These are phyloP conservation scores for Tinea trinotella DNA, from an alignment of 2,888 invertebrate genomes.

Conservation along the genomic window DNA sequence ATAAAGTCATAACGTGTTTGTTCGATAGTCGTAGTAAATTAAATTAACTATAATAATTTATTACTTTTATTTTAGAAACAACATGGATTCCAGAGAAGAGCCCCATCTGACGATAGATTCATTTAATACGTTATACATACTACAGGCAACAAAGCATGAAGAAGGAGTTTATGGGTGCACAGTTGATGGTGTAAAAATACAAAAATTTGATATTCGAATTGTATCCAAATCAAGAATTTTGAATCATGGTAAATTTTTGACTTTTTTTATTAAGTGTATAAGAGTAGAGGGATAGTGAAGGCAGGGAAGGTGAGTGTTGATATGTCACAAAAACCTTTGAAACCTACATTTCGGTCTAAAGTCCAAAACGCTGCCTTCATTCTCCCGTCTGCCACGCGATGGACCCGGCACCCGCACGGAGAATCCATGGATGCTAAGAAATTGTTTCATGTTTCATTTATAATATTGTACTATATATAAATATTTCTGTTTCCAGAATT, in stretches of 20 bases:
- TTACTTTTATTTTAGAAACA: conserved; percentile 26
- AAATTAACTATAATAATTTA: background rate
- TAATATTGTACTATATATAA: conserved; percentile 18
- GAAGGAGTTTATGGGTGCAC: conserved; percentile 80
- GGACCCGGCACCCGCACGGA: no score
- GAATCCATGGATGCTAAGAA: no score
- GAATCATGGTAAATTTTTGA: conserved; percentile 55
- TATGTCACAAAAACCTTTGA: no score
- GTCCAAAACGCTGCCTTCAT: no score
- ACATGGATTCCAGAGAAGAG: conserved; percentile 40
- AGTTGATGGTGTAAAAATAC: conserved; percentile 72
- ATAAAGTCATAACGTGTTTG: no score
- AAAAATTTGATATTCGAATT: conserved; percentile 63
- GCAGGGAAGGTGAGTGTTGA: no score
- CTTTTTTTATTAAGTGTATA: no score
- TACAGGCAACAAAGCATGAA: conserved; percentile 73
- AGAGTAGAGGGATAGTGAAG: no score
- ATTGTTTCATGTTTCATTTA: background rate
- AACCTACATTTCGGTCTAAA: no score
- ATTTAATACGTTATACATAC: conserved; percentile 69
- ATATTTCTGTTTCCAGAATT: conserved; percentile 56
- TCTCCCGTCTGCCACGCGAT: no score
- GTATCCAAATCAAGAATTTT: conserved; percentile 61
- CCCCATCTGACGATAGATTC: conserved; percentile 67
- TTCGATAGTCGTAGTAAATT: no score